Evolutionary conservation across 2,797 vertebrate genomes (phyloP).

Genomic region (Phataginus tetradactyla): DNA sequence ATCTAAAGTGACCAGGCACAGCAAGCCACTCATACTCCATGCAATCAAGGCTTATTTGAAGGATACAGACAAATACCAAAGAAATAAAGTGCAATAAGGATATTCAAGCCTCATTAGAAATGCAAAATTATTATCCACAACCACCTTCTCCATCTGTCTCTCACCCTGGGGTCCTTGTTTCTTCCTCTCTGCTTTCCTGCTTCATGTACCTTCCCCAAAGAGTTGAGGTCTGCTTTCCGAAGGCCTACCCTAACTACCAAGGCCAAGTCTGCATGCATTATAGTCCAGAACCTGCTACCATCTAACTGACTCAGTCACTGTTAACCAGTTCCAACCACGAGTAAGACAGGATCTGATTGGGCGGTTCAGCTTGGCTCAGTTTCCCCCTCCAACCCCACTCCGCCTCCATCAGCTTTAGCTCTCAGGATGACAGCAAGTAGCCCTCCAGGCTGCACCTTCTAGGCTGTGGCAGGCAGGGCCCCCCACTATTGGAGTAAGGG

Average conservation of each 20-base stretch:
- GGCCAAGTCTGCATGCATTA: neutral
- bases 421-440: neutral
- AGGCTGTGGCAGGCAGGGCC: neutral
- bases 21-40: neutral
- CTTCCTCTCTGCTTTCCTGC: neutral
- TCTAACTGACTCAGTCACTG: neutral
- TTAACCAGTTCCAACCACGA: neutral
- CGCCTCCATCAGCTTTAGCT: neutral
- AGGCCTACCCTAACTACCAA: neutral
- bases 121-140: neutral
- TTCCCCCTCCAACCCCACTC: neutral
- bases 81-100: neutral
- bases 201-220: neutral
- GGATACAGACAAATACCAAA: neutral
- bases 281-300: neutral
- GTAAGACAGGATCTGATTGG: neutral
- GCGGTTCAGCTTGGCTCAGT: neutral
- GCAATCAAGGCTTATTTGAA: neutral
- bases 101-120: neutral
- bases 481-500: neutral
- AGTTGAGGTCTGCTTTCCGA: neutral
- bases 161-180: neutral
- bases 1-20: neutral
- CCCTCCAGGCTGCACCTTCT: neutral
- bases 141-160: neutral